Evolutionary conservation across 2,888 invertebrate species (phyloP), one percentile per base, ranked within the genome.

Genomic region (Ichneumoninae sp.): DNA sequence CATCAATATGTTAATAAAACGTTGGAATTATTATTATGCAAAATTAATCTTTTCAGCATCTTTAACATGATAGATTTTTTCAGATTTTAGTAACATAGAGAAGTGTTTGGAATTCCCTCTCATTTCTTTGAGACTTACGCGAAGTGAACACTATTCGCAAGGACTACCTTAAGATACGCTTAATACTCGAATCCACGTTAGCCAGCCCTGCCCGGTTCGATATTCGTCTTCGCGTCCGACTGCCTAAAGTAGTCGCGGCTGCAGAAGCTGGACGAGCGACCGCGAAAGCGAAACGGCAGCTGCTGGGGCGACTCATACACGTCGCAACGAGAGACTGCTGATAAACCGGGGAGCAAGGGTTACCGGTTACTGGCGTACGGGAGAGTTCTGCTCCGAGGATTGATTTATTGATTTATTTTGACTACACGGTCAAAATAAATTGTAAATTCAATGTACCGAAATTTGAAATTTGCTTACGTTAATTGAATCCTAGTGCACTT

Each of bases 281-380:
- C 19, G 8, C 36, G 71, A 71, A 57, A 22, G 33, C 19, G n/a
- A 33, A 22, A 16, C 52, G 52, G 71, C 54, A 8, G n/a, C 57
- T 22, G 57, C 22, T 52, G 33, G 52, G 19, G n/a, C 33, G 19
- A 8, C 26, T 75, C 66, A 52, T 66, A 66, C 52, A 13, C 65
- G 47, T 10, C 65, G 22, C 26, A 40, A 33, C 30, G 54, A 57
- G 57, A 40, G 30, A 16, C 66, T 44, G 36, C n/a, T 26, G 40
- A 69, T 50, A 36, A 63, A 26, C 3, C 6, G 44, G 33, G 1
- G 47, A 10, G 40, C 36, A 40, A 57, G 54, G 52, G 22, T 10
- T 71, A 60, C 57, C 73, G 73, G 57, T 44, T 60, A n/a, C 44
- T 57, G 26, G 71, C 54, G 1, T 22, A 33, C 54, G 10, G 5